phyloP scores from a whole-genome alignment of 2,888 invertebrate genomes.

The Drosophila percnosoma region DNA sequence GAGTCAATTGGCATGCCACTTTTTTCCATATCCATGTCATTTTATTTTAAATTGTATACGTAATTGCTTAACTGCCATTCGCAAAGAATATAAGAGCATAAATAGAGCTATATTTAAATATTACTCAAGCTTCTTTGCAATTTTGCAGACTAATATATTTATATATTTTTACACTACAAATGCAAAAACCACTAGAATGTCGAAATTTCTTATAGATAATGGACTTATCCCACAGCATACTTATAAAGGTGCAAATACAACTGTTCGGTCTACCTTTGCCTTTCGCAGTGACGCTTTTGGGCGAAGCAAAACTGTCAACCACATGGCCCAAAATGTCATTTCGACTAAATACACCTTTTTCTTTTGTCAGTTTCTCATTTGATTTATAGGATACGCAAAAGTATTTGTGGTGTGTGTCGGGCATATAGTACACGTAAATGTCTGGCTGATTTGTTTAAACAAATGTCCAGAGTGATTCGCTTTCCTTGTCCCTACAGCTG shows the following conservation, averaged over 20 bases:
- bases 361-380: constrained; percentile 67
- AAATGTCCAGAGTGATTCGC: constrained; percentile 35
- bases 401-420: constrained; percentile 47
- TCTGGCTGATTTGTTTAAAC: constrained; percentile 65
- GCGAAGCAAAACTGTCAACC: constrained; percentile 45
- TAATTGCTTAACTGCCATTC: neutral
- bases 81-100: neutral
- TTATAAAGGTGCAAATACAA: constrained; percentile 6
- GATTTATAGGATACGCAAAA: constrained; percentile 67
- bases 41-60: neutral
- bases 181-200: neutral
- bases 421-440: constrained; percentile 43
- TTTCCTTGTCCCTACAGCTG: constrained; percentile 66
- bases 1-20: constrained; percentile 20
- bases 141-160: neutral
- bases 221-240: neutral
- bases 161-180: neutral
- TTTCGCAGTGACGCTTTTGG: constrained; percentile 5
- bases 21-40: neutral
- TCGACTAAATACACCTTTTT: constrained; percentile 66
- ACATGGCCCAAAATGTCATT: constrained; percentile 59
- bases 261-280: constrained; percentile 29
- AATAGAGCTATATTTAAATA: too few relatives aligned
- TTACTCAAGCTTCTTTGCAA: neutral
- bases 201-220: neutral